phyloP scores from a whole-genome alignment of 2,797 vertebrate genomes.

The Columba guinea region DNA sequence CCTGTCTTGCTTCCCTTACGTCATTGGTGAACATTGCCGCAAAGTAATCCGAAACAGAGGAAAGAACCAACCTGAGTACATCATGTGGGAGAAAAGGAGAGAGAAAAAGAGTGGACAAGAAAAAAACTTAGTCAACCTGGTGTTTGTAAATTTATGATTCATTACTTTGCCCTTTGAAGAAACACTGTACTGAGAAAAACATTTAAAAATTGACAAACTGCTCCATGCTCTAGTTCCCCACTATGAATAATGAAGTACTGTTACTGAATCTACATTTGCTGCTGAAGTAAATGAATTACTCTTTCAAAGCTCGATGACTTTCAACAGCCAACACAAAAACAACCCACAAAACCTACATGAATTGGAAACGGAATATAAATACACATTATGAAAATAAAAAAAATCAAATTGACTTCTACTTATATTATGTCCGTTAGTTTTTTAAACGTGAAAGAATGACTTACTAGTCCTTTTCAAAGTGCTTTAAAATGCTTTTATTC shows the following conservation, averaged over 20 bases:
- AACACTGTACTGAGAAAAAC: conserved; percentile 13
- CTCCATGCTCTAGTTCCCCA: conserved; percentile 38
- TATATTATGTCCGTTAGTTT: neutral
- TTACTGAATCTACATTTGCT: conserved; percentile 41
- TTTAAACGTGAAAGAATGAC: neutral
- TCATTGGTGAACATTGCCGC: conserved; percentile 99
- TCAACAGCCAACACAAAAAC: conserved; percentile 24
- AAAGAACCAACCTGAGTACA: conserved; percentile 88
- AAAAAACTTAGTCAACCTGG: neutral
- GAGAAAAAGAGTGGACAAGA: neutral
- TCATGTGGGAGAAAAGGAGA: neutral
- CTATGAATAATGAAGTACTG: conserved; percentile 63
- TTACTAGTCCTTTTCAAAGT: neutral
- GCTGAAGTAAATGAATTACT: conserved; percentile 51
- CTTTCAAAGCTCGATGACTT: conserved; percentile 32
- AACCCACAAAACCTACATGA: neutral
- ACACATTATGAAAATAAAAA: neutral
- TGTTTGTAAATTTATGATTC: conserved; percentile 47
- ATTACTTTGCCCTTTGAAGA: conserved; percentile 42
- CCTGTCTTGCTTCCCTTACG: conserved; percentile 94
- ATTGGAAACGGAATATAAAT: neutral
- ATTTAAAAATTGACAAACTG: conserved; percentile 47
- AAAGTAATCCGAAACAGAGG: conserved; percentile 98
- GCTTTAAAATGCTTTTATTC: neutral
- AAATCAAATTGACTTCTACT: neutral